phyloP scores from a whole-genome alignment of 1,140 invertebrate species.

The Himalopsyche phryganea region DNA sequence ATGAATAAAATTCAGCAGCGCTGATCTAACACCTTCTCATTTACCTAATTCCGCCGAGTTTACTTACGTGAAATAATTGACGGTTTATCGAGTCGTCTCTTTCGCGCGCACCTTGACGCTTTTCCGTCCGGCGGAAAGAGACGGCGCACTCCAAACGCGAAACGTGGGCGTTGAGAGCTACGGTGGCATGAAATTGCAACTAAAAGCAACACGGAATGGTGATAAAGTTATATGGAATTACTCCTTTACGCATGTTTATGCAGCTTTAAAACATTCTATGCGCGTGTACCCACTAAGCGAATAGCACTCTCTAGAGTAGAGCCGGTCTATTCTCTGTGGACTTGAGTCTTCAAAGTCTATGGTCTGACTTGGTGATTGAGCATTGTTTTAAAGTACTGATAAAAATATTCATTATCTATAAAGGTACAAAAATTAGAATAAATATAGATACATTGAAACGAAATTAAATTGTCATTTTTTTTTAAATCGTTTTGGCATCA shows the following conservation, averaged over 20 bases:
- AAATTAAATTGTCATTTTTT: no score
- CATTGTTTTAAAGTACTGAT: no score
- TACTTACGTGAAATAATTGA: slow-evolving; percentile 31
- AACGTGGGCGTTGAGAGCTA: slow-evolving; percentile 21
- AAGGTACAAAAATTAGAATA: no score
- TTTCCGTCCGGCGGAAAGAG: slow-evolving; percentile 12
- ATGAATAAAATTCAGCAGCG: no score
- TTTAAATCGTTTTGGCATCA: no score
- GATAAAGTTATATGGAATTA: slow-evolving; percentile 35
- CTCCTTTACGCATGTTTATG: slow-evolving; percentile 34
- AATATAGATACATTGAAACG: no score
- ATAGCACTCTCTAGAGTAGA: slow-evolving; percentile 11
- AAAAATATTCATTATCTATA: not conserved
- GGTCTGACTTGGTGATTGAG: no score
- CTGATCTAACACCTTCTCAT: slow-evolving; percentile 28
- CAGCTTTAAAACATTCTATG: slow-evolving; percentile 28
- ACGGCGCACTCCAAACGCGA: slow-evolving; percentile 12
- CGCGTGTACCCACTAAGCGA: slow-evolving; percentile 17
- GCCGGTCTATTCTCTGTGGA: no score
- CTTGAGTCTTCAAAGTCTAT: no score
- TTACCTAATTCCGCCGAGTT: slow-evolving; percentile 31
- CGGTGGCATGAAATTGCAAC: slow-evolving; percentile 32
- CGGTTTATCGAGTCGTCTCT: slow-evolving; percentile 28
- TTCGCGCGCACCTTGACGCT: slow-evolving; percentile 12
- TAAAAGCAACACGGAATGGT: slow-evolving; percentile 33